These are phyloP conservation scores for Hyphantria cunea DNA, from an alignment of 1,140 invertebrate species.

Conservation along the genomic window DNA sequence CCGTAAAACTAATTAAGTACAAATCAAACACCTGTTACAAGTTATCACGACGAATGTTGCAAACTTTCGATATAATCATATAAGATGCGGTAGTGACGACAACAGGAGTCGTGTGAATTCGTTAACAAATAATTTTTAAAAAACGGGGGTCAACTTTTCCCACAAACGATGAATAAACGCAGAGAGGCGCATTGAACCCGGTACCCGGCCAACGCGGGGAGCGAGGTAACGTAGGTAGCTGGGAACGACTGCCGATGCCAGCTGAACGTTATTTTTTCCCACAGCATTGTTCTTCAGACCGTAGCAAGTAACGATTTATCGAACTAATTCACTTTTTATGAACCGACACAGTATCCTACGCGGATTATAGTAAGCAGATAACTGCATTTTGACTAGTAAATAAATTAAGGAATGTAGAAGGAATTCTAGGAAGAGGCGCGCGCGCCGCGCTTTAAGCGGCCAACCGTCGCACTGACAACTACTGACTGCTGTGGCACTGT, in stretches of 20 bases:
- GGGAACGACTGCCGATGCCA: slow-evolving; percentile 80
- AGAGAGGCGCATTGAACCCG: slow-evolving; percentile 79
- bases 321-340: slow-evolving; percentile 52
- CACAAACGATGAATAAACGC: slow-evolving; percentile 81
- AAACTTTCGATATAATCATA: slow-evolving; percentile 36
- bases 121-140: slow-evolving; percentile 78
- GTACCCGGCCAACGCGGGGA: slow-evolving; percentile 73
- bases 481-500: slow-evolving; percentile 32
- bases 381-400: slow-evolving; percentile 65
- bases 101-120: slow-evolving; percentile 75
- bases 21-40: slow-evolving; percentile 21
- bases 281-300: slow-evolving; percentile 81
- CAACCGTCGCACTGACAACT: slow-evolving; percentile 69
- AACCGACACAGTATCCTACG: slow-evolving; percentile 46
- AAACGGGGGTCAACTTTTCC: slow-evolving; percentile 80
- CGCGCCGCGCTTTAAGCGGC: slow-evolving; percentile 71
- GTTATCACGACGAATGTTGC: slow-evolving; percentile 7
- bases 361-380: slow-evolving; percentile 38
- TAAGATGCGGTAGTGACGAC: slow-evolving; percentile 63
- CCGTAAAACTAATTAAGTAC: slow-evolving; percentile 15
- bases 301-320: slow-evolving; percentile 61
- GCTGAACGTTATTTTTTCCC: slow-evolving; percentile 82
- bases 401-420: slow-evolving; percentile 52
- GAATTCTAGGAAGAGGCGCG: slow-evolving; percentile 53
- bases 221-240: slow-evolving; percentile 75